Evolutionary conservation across 53 echinoderm and acorn worm genomes (phyloP), one percentile per base, ranked within the genome.

Genomic region (Paracentrotus lividus): DNA sequence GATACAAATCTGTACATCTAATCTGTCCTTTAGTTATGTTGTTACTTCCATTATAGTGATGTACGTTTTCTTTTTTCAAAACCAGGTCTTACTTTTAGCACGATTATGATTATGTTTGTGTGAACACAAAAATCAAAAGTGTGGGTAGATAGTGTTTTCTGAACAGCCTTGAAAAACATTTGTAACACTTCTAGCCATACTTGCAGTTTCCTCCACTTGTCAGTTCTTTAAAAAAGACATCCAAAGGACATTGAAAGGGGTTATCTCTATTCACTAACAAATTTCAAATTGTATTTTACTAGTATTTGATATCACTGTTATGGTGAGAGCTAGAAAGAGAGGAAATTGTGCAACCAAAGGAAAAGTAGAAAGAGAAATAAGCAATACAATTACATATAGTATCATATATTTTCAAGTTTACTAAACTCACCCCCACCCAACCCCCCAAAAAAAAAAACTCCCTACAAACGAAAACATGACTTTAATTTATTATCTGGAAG

Each of bases 191-290:
- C 59, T 24, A 21, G n/a, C 59, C n/a, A 3, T 24, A n/a, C 4
- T n/a, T 59, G n/a, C n/a, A 59, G 59, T 59, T 59, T 59, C 59
- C 59, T 59, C 59, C 59, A 59, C 59, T 33, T 66, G 67, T 66
- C 6, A 31, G 10, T 33, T 67, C 34, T 31, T 14, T 9, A 13
- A 59, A 33, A 33, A 67, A 8, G 33, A 33, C 33, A 32, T 60
- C 3, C n/a, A 5, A n/a, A 67, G 34, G 34, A 33, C 67, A 31
- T 67, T 67, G 67, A 33, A 67, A 31, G 33, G 67, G 3, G 67
- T 33, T 33, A 59, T 33, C 32, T 32, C 12, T 67, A 33, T 33
- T 67, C n/a, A 16, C 67, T 67, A 12, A 33, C 31, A 67, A 0
- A 33, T 32, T 61, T 61, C 61, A 61, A 60, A 7, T 29, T 65